Conservation (phyloP, 2,797 vertebrate genomes). For the Microctenopoma steveboyesi region DNA sequence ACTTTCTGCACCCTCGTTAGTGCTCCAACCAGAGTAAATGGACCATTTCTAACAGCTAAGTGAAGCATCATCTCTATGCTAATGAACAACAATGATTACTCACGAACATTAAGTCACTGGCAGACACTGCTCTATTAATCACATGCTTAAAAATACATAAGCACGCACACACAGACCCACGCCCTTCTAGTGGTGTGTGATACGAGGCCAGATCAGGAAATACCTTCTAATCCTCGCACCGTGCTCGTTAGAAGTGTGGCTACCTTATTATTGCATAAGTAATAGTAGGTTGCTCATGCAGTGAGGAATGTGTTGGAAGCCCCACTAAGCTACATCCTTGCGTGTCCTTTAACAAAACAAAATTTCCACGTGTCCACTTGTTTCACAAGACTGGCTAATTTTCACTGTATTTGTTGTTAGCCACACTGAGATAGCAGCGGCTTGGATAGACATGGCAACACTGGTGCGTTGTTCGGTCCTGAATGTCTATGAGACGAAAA, state of each 20-base stretch:
- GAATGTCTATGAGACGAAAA: neutral
- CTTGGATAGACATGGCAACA: neutral
- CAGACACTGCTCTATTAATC: constrained; percentile 25
- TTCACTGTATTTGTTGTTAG: constrained; percentile 14
- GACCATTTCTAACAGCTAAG: constrained; percentile 20
- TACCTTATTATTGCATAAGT: constrained; percentile 54
- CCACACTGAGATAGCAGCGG: neutral
- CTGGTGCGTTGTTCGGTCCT: neutral
- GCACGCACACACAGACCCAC: constrained; percentile 44
- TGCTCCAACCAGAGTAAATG: constrained; percentile 45
- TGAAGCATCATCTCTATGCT: constrained; percentile 33
- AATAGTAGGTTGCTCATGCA: constrained; percentile 41
- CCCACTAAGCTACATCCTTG: constrained; percentile 47
- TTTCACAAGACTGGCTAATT: constrained; percentile 37
- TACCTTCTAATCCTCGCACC: constrained; percentile 35
- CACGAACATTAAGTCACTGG: constrained; percentile 65
- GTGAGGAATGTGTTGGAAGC: constrained; percentile 57
- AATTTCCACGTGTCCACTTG: constrained; percentile 40
- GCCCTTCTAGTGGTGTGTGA: constrained; percentile 28
- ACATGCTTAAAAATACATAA: constrained; percentile 58
- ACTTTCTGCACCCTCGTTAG: constrained; percentile 34
- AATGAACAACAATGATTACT: constrained; percentile 37
- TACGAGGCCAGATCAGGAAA: constrained; percentile 46
- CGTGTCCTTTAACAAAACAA: constrained; percentile 55
- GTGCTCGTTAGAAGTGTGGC: constrained; percentile 13